Conservation (phyloP, 2,797 vertebrate species). For the Ibycter americanus region DNA sequence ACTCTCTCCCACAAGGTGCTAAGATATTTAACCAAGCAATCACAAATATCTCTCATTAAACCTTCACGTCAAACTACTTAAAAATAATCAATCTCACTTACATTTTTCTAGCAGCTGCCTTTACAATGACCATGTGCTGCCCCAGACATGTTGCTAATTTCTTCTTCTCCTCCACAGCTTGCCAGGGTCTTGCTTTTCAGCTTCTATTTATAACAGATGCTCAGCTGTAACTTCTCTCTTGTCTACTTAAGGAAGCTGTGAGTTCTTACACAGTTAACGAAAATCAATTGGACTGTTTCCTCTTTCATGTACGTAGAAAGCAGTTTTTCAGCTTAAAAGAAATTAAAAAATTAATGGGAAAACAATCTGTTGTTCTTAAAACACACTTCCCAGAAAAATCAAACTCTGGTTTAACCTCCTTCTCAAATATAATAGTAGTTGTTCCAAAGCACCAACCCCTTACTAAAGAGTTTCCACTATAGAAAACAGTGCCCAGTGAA, state of each 20-base stretch:
- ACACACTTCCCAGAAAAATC: not conserved
- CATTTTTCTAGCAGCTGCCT: not conserved
- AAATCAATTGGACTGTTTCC: not conserved
- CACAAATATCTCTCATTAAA: not conserved
- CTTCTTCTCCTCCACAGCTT: not conserved
- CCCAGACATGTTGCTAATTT: not conserved
- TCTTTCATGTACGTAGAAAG: not conserved
- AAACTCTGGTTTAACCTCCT: not conserved
- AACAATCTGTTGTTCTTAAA: not conserved
- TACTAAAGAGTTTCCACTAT: not conserved
- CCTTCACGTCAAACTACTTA: not conserved
- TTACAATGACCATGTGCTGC: accelerated
- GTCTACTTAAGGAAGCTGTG: not conserved
- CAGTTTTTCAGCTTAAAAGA: not conserved
- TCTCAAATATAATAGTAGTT: not conserved
- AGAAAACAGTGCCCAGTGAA: not conserved
- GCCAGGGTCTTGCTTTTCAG: not conserved
- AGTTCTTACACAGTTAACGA: not conserved
- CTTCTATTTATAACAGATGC: not conserved
- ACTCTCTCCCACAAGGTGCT: not conserved
- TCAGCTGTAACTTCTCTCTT: not conserved
- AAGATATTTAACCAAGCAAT: not conserved
- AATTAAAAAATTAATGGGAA: not conserved
- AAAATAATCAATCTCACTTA: not conserved
- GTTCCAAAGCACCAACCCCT: not conserved